These are phyloP conservation scores for Nothobranchius furzeri DNA, from an alignment of 2,113 vertebrate genomes.

Conservation along the genomic window DNA sequence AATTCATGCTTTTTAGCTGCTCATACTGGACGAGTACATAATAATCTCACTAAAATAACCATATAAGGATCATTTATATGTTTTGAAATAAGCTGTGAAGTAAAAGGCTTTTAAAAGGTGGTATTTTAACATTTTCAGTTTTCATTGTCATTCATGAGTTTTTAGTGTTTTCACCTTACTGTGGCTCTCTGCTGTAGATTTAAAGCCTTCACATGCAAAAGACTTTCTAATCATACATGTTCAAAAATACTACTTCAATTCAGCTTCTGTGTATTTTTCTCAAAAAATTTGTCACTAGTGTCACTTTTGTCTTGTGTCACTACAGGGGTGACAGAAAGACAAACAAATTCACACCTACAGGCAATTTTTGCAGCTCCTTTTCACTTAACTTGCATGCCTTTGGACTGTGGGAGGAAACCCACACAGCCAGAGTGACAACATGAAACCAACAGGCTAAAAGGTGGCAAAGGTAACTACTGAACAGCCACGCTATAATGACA, in stretches of 20 bases:
- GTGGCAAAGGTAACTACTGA: slow-evolving; percentile 35
- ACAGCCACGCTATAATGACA: slow-evolving; percentile 22
- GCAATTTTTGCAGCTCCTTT: slow-evolving; percentile 44
- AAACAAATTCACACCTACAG: slow-evolving; percentile 29
- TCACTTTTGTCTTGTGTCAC: slow-evolving; percentile 23
- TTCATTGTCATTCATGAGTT: too few relatives aligned
- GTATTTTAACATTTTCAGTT: too few relatives aligned
- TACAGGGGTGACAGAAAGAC: background rate
- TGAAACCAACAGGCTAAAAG: slow-evolving; percentile 27
- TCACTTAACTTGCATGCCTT: slow-evolving; percentile 37
- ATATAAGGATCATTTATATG: too few relatives aligned
- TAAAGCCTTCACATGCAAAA: background rate
- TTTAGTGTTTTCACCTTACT: too few relatives aligned
- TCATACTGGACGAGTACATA: too few relatives aligned
- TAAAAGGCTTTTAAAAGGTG: too few relatives aligned
- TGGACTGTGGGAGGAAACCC: slow-evolving; percentile 30
- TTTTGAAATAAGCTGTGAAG: too few relatives aligned
- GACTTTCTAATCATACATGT: too few relatives aligned
- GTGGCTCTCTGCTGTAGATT: too few relatives aligned
- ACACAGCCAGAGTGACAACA: slow-evolving; percentile 24
- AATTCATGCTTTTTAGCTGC: too few relatives aligned
- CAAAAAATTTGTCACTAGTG: background rate
- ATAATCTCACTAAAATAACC: too few relatives aligned
- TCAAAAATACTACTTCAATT: background rate
- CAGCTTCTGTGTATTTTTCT: background rate